Evolutionary conservation across 2,888 invertebrate genomes (phyloP), one percentile per base, ranked within the genome.

Genomic region (Nemoura dubitans): DNA sequence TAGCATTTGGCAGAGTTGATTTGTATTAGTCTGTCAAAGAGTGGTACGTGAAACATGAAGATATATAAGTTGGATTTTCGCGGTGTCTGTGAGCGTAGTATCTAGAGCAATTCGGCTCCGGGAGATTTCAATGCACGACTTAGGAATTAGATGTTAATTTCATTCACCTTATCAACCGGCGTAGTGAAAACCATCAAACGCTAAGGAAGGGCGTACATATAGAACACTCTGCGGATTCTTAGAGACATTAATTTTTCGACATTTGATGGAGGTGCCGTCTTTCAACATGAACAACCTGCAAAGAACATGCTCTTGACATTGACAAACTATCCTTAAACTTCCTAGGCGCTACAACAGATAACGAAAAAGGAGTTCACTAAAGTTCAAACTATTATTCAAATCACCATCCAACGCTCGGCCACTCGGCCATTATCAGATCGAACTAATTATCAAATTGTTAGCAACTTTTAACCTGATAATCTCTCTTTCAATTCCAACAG

Each of bases 11-110:
- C 59, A 3, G 59, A 59, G 59, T 81, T 2, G 78, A 30, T n/a
- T 81, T 81, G 28, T 81, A 81, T 81, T 81, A 29, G 29, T 81
- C 81, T 81, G 81, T 81, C 81, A 81, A 30, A 78, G 28, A 78
- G 28, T 26, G 7, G 26, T 14, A 27, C 16, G 26, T 26, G 78
- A 27, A 78, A 78, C 78, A 78, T 26, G 78, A 26, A 78, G 28
- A n/a, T 78, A 5, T 76, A 78, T 78, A 25, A 25, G 78, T 27
- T 28, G 10, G 25, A n/a, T 78, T 78, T 10, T 2, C 26, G 25
- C 21, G 78, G 10, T n/a, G 59, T 59, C 59, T n/a, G 59, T 59
- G 59, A 59, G 59, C 59, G 21, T 1, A 1, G 21, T 59, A 59
- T 59, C 59, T 59, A 14, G 59, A 59, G 59, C 59, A 21, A 59